Evolutionary conservation across 2,888 invertebrate species (phyloP).

Genomic region (Heliconius hortense): DNA sequence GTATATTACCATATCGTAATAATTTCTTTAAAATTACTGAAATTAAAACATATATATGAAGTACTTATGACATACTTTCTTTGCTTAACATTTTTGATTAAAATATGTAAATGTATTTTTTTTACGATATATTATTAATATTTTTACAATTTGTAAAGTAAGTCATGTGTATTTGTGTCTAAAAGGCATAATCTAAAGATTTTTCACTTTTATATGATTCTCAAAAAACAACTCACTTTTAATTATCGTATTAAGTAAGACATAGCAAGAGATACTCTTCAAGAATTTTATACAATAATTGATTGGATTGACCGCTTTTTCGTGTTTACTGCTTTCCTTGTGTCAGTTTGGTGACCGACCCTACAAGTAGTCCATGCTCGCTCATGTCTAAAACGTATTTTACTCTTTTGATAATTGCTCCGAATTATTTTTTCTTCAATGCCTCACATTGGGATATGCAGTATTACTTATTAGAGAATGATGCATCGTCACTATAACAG

Average conservation of each 20-base stretch:
- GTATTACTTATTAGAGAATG: slow-evolving; percentile 74
- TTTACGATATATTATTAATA: neutral
- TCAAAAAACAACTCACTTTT: slow-evolving; percentile 81
- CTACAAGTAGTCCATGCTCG: slow-evolving; percentile 81
- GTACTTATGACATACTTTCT: slow-evolving; percentile 63
- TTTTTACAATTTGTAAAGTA: slow-evolving; percentile 48
- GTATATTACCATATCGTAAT: slow-evolving; percentile 77
- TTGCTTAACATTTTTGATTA: neutral
- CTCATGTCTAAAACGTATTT: slow-evolving; percentile 76
- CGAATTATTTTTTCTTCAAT: slow-evolving; percentile 77
- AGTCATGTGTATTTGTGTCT: slow-evolving; percentile 54
- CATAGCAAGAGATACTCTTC: slow-evolving; percentile 68
- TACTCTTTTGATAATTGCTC: slow-evolving; percentile 77
- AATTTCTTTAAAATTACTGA: slow-evolving; percentile 59
- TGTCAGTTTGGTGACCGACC: slow-evolving; percentile 83
- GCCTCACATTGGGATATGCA: slow-evolving; percentile 80
- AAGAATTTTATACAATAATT: slow-evolving; percentile 73
- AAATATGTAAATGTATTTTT: neutral
- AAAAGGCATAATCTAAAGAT: slow-evolving; percentile 38
- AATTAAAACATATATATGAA: slow-evolving; percentile 56
- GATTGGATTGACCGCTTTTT: slow-evolving; percentile 84
- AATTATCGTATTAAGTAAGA: slow-evolving; percentile 59
- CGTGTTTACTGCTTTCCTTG: slow-evolving; percentile 84
- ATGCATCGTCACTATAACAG: slow-evolving; percentile 82
- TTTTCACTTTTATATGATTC: slow-evolving; percentile 53